phyloP scores from a whole-genome alignment of 2,888 invertebrate genomes.

The Cryptocheilus praepositus region DNA sequence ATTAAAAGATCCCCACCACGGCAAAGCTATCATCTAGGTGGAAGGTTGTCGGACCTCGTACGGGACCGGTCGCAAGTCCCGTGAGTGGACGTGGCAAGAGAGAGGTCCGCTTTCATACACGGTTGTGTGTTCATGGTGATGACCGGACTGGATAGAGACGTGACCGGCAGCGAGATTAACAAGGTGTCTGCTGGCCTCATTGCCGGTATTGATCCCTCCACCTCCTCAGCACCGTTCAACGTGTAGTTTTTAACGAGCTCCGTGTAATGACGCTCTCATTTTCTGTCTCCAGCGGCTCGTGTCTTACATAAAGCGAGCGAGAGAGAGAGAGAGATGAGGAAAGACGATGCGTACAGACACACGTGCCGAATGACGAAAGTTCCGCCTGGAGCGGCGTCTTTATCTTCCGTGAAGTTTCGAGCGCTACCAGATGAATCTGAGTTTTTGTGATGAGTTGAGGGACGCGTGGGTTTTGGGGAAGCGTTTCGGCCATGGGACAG shows the following conservation, averaged over 20 bases:
- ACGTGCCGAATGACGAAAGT: slow-evolving; percentile 36
- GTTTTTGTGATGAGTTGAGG: too few species aligned
- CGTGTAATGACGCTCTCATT: slow-evolving; percentile 35
- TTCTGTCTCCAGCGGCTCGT: too few species aligned
- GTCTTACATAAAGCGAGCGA: too few species aligned
- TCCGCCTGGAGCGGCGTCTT: slow-evolving; percentile 18
- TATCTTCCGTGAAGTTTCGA: slow-evolving; percentile 24
- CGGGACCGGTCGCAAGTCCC: too few species aligned
- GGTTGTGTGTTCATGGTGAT: slow-evolving; percentile 28
- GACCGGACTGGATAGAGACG: slow-evolving; percentile 44
- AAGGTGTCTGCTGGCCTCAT: slow-evolving; percentile 42
- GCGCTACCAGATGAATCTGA: background rate
- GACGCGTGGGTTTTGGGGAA: too few species aligned
- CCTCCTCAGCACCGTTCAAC: slow-evolving; percentile 26
- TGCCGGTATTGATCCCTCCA: slow-evolving; percentile 41
- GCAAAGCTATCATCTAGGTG: too few species aligned
- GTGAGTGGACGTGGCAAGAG: too few species aligned
- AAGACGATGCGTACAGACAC: background rate
- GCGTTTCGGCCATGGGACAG: too few species aligned
- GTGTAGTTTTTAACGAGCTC: slow-evolving; percentile 50
- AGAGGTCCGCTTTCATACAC: slow-evolving; percentile 32
- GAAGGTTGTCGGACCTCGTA: too few species aligned
- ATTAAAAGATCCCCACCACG: too few species aligned
- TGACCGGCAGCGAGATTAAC: slow-evolving; percentile 50
- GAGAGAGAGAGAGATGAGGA: too few species aligned